Base-by-base conservation (phyloP, 37 sponge, comb jelly and placozoan genomes). In the Oscarella lobularis region DNA sequence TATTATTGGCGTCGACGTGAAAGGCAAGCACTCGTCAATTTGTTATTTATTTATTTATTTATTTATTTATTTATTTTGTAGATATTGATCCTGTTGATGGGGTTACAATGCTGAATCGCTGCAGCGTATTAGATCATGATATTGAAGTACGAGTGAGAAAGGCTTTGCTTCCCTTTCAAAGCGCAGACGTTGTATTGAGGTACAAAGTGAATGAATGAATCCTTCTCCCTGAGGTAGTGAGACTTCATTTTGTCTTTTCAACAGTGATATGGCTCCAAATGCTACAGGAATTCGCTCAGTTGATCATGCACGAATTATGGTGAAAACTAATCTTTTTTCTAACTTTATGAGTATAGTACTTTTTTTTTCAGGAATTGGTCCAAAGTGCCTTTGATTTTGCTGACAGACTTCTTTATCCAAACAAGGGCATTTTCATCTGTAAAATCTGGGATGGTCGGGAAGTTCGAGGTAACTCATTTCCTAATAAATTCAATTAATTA, bases 241-340 rank as follows among this genome's bases (percentile, higher is more conserved):
- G 60, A 48, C 9, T 48, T 27, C 20, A 9, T 27, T 48, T 48
- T 20, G 9, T 20, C 20, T 48, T 34, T 1, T 27, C n/a, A 35
- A 29, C 67, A 90, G 91, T 81, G 91, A 90, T 68, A 90, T 90
- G 91, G 87, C 91, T 66, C 91, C 91, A 30, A 86, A 86, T 90
- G 91, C 87, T 9, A 55, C 84, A 35, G 91, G 91, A 0, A 75
- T 83, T 2, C 84, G 66, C 34, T 68, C 66, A 30, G 9, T 90
- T 66, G 91, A 90, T 38, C 91, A 90, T 66, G 68, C 82, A 31
- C 75, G 83, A 66, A 85, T 89, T n/a, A 41, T 89, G 86, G 90
- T 85, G 66, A 72, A 68, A 67, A 0, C 6, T 2, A 2, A n/a
- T 37, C 0, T 5, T 9, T 31, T 0, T 35, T 31, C 14, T 30